These are phyloP conservation scores for Aspidiotus destructor DNA, from an alignment of 2,888 invertebrate genomes.

Conservation along the genomic window DNA sequence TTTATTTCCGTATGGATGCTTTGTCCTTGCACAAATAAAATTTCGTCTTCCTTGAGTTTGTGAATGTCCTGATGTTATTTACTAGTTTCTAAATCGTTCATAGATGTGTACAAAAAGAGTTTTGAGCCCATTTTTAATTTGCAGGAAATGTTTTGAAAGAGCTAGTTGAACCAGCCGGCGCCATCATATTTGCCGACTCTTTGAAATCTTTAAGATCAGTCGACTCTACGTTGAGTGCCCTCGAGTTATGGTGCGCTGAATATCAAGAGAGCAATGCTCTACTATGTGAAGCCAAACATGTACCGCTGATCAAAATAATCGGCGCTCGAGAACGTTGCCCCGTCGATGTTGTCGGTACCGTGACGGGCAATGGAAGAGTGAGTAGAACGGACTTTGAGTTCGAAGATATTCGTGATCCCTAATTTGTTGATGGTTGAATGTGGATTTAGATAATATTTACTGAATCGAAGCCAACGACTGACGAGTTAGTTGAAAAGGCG, in stretches of 20 bases:
- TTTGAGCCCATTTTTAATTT: slow-evolving; percentile 19
- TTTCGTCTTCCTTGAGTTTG: too few species aligned
- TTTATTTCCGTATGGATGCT: too few species aligned
- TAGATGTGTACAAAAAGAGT: background rate
- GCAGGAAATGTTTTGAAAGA: slow-evolving; percentile 93
- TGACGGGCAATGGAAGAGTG: slow-evolving; percentile 72
- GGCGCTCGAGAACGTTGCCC: slow-evolving; percentile 84
- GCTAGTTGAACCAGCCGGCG: slow-evolving; percentile 88
- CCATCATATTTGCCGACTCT: slow-evolving; percentile 72
- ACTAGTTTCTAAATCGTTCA: too few species aligned
- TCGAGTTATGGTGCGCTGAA: slow-evolving; percentile 97
- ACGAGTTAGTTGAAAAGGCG: background rate
- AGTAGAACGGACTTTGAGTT: slow-evolving; percentile 27
- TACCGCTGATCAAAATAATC: slow-evolving; percentile 55
- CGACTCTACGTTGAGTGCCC: slow-evolving; percentile 83
- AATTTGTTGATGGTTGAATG: background rate
- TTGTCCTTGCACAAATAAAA: too few species aligned
- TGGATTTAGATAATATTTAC: background rate
- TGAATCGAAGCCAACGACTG: background rate
- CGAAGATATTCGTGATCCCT: background rate
- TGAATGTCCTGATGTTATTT: too few species aligned
- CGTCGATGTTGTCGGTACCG: slow-evolving; percentile 82
- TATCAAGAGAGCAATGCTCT: slow-evolving; percentile 94
- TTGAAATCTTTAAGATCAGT: slow-evolving; percentile 85
- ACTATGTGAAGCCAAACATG: slow-evolving; percentile 60